Evolutionary conservation across 1,140 invertebrate genomes (phyloP), one percentile per base, ranked within the genome.

Genomic region (Drosophila lacteicornis): DNA sequence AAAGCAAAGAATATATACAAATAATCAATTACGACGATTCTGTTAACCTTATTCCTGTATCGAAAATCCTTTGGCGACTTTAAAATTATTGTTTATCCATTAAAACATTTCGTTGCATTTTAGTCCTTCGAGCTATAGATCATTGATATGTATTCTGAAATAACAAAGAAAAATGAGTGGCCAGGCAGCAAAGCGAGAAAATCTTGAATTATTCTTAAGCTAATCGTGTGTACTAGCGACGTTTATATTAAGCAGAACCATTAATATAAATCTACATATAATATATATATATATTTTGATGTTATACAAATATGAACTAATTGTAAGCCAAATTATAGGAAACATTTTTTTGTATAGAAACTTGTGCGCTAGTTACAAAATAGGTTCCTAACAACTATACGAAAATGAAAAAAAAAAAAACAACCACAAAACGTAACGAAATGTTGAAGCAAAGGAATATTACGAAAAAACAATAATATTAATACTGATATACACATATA

Each of bases 231-330:
- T 65, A 65, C 47, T 67, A 61, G 60, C 49, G 38, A 55, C 13
- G 47, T 69, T 51, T 66, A 69, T 38, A 45, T 36, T 67, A 73
- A 67, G 67, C 67, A 33, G 47, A 69, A 38, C 61, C 61, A 55
- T 69, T 27, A 53, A 70, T 71, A 70, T 68, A 63, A 36, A 68
- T 71, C 47, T 59, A 79, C 50, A 67, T 55, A 67, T 76, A 68
- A 75, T 45, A 81, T 55, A 46, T 73, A 46, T 73, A 86, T 82
- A 84, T 87, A 79, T 87, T 88, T 87, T 88, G 73, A 87, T 87
- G 83, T 87, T 87, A 87, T 65, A 79, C 82, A 76, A 60, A 83
- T 88, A 88, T 87, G 73, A 87, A 87, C 79, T 87, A 87, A 75
- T 88, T 87, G 55, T 88, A 87, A 87, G 84, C 62, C 73, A 88